Evolutionary conservation across 2,888 invertebrate genomes (phyloP).

Genomic region (Pseudeuparius sepicola): DNA sequence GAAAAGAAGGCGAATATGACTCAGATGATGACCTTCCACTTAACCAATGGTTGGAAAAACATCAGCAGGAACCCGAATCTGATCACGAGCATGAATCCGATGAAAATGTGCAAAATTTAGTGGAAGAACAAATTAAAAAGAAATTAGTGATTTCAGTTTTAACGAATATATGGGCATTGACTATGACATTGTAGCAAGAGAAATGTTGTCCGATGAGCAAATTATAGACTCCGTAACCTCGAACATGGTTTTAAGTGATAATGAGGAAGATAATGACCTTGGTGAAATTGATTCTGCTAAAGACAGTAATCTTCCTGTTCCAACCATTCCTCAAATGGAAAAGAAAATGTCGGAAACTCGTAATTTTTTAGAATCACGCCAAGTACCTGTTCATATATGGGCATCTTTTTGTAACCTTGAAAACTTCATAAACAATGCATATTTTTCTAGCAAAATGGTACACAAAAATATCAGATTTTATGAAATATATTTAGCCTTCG

Average conservation of each 20-base stretch:
- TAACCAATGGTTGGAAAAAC: constrained; percentile 3
- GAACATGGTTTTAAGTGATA: neutral
- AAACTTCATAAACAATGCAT: no score
- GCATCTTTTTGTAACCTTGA: no score
- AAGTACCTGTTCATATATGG: no score
- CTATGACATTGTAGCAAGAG: constrained; percentile 3
- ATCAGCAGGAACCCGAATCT: constrained; percentile 4
- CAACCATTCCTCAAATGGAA: constrained; percentile 1
- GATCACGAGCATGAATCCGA: constrained; percentile 2
- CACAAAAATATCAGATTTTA: no score
- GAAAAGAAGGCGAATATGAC: constrained; percentile 1
- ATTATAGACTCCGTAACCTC: constrained; percentile 2
- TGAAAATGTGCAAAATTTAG: constrained; percentile 4
- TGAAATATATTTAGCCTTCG: no score
- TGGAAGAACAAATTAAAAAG: constrained; percentile 2
- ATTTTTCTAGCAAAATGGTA: no score
- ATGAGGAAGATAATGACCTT: neutral
- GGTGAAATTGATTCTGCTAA: constrained; percentile 2
- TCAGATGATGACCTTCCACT: constrained; percentile 7
- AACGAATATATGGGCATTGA: constrained; percentile 4
- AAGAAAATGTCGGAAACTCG: constrained; percentile 3
- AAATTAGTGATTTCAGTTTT: constrained; percentile 6
- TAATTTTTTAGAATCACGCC: constrained; percentile 3
- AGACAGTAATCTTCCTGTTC: constrained; percentile 1
- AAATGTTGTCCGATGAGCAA: constrained; percentile 2